Base-by-base conservation (phyloP, 2,113 vertebrate genomes). In the Noctilio leporinus region DNA sequence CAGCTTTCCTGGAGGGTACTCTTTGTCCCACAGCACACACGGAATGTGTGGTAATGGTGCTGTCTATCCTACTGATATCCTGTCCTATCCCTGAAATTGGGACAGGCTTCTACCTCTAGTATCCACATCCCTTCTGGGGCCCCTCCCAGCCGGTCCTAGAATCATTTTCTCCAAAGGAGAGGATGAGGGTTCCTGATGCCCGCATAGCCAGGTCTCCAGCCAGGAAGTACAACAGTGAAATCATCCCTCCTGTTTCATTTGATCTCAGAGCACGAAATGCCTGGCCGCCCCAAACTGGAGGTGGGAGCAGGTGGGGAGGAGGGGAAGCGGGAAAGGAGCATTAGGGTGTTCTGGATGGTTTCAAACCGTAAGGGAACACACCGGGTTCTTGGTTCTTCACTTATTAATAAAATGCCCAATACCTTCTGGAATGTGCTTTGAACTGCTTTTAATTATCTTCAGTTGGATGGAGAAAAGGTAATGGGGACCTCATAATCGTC, bases 371-470 rank as follows among this genome's bases (percentile, higher is more conserved):
- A 96, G 16, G 85, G 88, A 93, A 92, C 93, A 67, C 93, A 89
- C 94, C 82, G 49, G 96, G 96, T 98, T 92, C 96, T 90, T 59
- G 94, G 93, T 96, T 97, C 96, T 96, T 95, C 96, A 22, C 88
- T 88, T 94, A 89, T 96, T 93, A 97, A 92, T 93, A 96, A 94
- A 94, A 95, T 88, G 91, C 88, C 85, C 94, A 28, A 11, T 78
- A 93, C 89, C 90, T 97, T 96, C 95, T 90, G 76, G 72, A 24
- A 0, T 93, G 93, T 35, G 84, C 96, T 96, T 49, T 87, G 89
- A 98, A 97, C 95, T 67, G 95, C 96, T 97, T 98, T 97, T 97
- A 97, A 96, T 96, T 97, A 96, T 94, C 90, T 94, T 38, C 94
- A 70, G 22, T 87, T 59, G 94, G 97, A 94, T 95, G 93, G 93